These are phyloP conservation scores for Gephyroberyx darwinii DNA, from an alignment of 2,797 vertebrate genomes.

Conservation along the genomic window DNA sequence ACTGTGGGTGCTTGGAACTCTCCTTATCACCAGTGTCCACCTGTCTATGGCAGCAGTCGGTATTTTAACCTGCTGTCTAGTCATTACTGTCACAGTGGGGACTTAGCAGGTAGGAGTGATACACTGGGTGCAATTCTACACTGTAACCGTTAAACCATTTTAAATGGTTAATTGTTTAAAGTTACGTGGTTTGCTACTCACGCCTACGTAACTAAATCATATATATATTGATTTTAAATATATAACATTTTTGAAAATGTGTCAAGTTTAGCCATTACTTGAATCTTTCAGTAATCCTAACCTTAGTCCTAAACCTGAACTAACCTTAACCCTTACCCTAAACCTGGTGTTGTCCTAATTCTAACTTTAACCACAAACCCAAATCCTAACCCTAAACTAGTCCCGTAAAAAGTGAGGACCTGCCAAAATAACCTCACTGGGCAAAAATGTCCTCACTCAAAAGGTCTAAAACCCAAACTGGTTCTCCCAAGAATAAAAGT, in stretches of 20 bases:
- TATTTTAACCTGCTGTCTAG: constrained; percentile 54
- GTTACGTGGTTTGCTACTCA: neutral
- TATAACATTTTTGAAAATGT: too few relatives aligned
- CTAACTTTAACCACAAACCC: neutral
- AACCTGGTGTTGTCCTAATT: too few relatives aligned
- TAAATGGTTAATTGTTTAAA: neutral
- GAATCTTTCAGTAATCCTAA: neutral
- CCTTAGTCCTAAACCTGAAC: too few relatives aligned
- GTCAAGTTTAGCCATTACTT: too few relatives aligned
- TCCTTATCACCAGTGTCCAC: constrained; percentile 65
- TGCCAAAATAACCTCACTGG: constrained; percentile 13
- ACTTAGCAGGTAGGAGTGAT: constrained; percentile 25
- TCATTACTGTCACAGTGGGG: constrained; percentile 63
- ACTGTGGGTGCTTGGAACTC: constrained; percentile 56
- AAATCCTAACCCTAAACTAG: neutral
- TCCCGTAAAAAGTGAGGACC: neutral
- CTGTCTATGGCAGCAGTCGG: constrained; percentile 52
- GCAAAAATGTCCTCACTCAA: neutral
- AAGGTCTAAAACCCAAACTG: neutral
- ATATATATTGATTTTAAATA: neutral
- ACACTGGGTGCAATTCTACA: neutral
- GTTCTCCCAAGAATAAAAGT: constrained; percentile 36
- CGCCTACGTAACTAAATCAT: too few relatives aligned
- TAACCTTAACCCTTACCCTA: too few relatives aligned
- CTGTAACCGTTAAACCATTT: constrained; percentile 17